Percentiles rank a stretch among this genome's conserved stretches.
Evolutionary conservation across 2,888 invertebrate species (phyloP).

Genomic region (Tachina grossa): DNA sequence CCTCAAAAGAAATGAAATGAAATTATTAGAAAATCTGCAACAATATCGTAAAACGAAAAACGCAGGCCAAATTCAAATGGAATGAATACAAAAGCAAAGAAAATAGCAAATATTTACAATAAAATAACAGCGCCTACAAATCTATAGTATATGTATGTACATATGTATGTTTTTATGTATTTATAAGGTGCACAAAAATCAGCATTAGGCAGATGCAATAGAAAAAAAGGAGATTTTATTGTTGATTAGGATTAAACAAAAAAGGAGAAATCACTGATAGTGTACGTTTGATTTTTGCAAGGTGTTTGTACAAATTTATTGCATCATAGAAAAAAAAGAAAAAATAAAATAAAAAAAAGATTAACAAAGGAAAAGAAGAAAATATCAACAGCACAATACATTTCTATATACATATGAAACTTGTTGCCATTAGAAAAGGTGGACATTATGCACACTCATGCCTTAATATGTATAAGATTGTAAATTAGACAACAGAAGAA

Average conservation of each 20-base stretch:
- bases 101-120: not conserved
- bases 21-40: constrained; percentile 26
- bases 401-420: constrained; percentile 7
- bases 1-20: constrained; percentile 18
- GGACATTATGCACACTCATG: constrained; percentile 29
- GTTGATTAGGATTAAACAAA: constrained; percentile 42
- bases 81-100: constrained; percentile 2
- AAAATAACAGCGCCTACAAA: not conserved
- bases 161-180: too few species aligned
- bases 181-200: constrained; percentile 55
- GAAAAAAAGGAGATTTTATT: constrained; percentile 31
- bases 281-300: constrained; percentile 52
- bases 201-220: constrained; percentile 61
- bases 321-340: constrained; percentile 47
- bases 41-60: constrained; percentile 35
- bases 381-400: not conserved
- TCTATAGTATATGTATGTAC: constrained; percentile 8
- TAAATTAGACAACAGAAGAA: constrained; percentile 29
- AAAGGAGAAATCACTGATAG: constrained; percentile 29
- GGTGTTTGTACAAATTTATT: constrained; percentile 67
- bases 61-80: constrained; percentile 3
- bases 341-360: constrained; percentile 12
- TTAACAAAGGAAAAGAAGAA: not conserved
- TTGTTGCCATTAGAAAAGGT: constrained; percentile 13
- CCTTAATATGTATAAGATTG: not conserved